A percentile compares a stretch with the other conserved stretches of the same genome.
These are phyloP conservation scores for Listrodromus nycthemerus DNA, from an alignment of 2,888 invertebrate species.

Conservation along the genomic window DNA sequence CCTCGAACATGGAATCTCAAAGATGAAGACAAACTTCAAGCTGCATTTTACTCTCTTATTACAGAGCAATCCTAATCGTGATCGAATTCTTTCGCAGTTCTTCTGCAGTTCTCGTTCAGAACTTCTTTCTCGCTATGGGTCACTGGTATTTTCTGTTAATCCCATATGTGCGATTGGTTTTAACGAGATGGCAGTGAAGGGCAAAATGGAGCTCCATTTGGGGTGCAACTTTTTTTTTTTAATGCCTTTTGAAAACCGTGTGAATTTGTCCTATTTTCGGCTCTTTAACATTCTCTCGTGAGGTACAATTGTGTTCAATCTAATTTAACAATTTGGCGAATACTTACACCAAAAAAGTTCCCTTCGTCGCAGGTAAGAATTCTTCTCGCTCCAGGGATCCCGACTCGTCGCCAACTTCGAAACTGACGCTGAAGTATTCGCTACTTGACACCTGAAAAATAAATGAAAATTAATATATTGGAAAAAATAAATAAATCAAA, in stretches of 20 bases:
- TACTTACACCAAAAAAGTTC: conserved; percentile 88
- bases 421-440: conserved; percentile 90
- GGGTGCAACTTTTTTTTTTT: not conserved
- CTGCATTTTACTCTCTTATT: not conserved
- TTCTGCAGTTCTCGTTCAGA: not conserved
- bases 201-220: not conserved
- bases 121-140: conserved; percentile 5
- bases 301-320: not conserved
- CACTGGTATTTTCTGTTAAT: conserved; percentile 8
- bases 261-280: too few relatives aligned
- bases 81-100: not conserved
- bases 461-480: not conserved
- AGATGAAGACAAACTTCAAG: too few relatives aligned
- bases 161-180: conserved; percentile 36
- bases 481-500: not conserved
- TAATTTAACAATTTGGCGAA: conserved; percentile 11
- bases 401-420: conserved; percentile 87
- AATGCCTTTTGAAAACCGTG: not conserved
- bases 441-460: conserved; percentile 88
- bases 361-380: conserved; percentile 89
- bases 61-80: conserved; percentile 12
- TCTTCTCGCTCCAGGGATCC: conserved; percentile 87
- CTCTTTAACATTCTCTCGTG: not conserved
- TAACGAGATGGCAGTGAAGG: not conserved
- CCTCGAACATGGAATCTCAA: too few relatives aligned